Evolutionary conservation across 2,113 vertebrate genomes (phyloP), one percentile per base, ranked within the genome.

Genomic region (Pampusana beccarii): DNA sequence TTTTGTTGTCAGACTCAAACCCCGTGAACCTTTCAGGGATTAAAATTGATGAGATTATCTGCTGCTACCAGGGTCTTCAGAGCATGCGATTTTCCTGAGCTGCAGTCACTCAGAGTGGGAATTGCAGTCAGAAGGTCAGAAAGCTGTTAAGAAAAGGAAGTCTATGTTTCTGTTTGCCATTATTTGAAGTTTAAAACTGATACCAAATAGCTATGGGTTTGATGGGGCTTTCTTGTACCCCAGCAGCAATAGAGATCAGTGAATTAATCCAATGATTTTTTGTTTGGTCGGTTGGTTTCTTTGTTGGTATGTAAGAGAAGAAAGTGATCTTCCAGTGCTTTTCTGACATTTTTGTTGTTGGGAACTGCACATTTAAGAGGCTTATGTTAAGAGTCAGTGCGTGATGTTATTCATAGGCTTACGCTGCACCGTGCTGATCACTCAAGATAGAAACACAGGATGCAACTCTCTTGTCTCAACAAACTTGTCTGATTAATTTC

Each of bases 51-150:
- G 93, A 96, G 93, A 88, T 88, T 92, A 86, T 88, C 83, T 85
- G 83, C 73, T 91, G 78, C 70, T 91, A 94, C 78, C 70, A 79
- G 65, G 19, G 65, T 92, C 91, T 79, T 93, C 93, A 93, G 83
- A 89, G 92, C 77, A 73, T 40, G 28, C 2, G 34, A 86, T 87
- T 95, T 95, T 93, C 72, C 86, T 91, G 90, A 92, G 86, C 86
- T 85, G 70, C 65, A 94, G 88, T 81, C 78, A 79, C 83, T 86
- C 86, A 29, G 86, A 92, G 78, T 66, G 83, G 88, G 94, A 96
- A 95, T 94, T 94, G 83, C 86, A 92, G 92, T 93, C 92, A 94
- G 85, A 86, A 95, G 95, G 93, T 96, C 95, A 95, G 80, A 91
- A 79, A 92, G 50, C 88, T 94, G 83, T 87, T 92, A 90, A 92